Evolutionary conservation across 2,113 vertebrate species (phyloP), one percentile per base, ranked within the genome.

Genomic region (Alosa alosa): DNA sequence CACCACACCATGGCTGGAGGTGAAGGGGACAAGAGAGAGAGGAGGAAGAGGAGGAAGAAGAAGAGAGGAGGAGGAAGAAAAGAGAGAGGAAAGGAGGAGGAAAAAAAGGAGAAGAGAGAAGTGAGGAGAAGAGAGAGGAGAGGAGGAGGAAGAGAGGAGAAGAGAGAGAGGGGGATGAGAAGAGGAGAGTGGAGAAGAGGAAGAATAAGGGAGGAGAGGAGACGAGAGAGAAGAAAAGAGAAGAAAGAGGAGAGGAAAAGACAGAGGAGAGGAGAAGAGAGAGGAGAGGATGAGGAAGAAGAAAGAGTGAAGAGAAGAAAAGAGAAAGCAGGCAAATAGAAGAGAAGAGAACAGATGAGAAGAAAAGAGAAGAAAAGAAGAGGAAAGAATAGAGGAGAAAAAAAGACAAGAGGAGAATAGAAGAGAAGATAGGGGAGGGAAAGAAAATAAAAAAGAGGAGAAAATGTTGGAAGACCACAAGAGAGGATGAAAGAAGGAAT

Each of bases 1-100:
- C 97, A 97, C 96, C 97, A 97, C 25, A 96, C 94, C 93, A 97
- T 93, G 50, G 93, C 97, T 88, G 90, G 93, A 87, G 93, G 90
- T 0, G 1, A 25, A 91, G 90, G 1, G 25, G 93, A 90, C 85
- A 75, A 15, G 92, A 92, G 31, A 22, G 81, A 22, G 44, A 0
- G 0, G 83, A 44, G 81, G 39, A 4, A 41, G 44, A 81, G 60
- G 18, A 20, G 47, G 25, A 22, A 52, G 25, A 83, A 55, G 86
- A 75, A 36, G 5, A 60, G 39, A 45, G 20, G 4, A 20, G 44
- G 2, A 81, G n/a, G 91, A 90, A 64, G 25, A 22, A 39, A 0
- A 0, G 25, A 82, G 60, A 13, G 83, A 44, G 83, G 25, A 1
- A 13, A 72, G 44, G 39, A 57, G 25, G 82, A 52, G 82, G 6